These are phyloP conservation scores for Alcedo quadribrachys DNA, from an alignment of 2,797 vertebrate species.

Conservation along the genomic window DNA sequence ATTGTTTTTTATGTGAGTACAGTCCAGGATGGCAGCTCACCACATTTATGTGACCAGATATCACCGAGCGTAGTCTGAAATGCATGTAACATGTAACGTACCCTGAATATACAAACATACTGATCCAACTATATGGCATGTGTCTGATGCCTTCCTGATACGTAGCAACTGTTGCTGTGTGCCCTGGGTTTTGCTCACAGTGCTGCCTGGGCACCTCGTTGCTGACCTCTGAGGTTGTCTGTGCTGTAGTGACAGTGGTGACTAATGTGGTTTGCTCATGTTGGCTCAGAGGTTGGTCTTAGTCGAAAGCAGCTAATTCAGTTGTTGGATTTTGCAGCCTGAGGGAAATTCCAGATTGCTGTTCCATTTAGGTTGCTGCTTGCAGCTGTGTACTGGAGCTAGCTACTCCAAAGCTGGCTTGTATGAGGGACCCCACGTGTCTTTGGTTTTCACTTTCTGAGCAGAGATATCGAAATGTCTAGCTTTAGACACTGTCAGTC, in stretches of 20 bases:
- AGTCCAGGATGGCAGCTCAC: neutral
- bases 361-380: neutral
- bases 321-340: neutral
- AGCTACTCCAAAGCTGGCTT: neutral
- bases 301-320: neutral
- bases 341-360: neutral
- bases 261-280: neutral
- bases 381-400: neutral
- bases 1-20: neutral
- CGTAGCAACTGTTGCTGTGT: neutral
- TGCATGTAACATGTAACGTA: neutral
- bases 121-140: neutral
- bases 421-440: accelerated
- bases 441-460: neutral
- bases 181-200: neutral
- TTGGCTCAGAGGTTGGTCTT: neutral
- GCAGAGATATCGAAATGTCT: neutral
- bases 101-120: neutral
- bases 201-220: neutral
- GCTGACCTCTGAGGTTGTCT: neutral
- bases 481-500: neutral
- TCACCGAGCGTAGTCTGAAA: neutral
- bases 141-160: neutral
- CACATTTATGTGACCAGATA: neutral
- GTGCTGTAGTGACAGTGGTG: neutral